A percentile compares a stretch with the other conserved stretches of the same genome.
Evolutionary conservation across 2,113 vertebrate species (phyloP).

Genomic region (Dermatemys mawii): DNA sequence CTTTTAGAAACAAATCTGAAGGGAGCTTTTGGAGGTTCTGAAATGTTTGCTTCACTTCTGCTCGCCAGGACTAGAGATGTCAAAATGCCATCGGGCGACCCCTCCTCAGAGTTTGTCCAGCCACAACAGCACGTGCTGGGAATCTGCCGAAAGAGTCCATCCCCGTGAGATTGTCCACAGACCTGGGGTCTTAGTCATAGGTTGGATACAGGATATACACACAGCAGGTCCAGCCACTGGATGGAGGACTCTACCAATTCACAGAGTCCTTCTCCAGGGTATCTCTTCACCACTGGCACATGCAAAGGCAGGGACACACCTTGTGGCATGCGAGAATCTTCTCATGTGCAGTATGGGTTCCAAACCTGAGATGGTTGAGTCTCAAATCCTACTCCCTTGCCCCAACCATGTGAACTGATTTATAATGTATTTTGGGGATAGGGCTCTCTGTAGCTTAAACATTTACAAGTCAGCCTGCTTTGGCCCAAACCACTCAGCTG

Average conservation of each 20-base stretch:
- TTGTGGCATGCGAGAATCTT: not conserved
- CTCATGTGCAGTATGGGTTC: not conserved
- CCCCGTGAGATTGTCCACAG: not conserved
- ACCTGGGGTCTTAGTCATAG: not conserved
- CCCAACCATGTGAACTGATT: not conserved
- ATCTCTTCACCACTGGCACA: not conserved
- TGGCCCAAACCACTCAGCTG: not conserved
- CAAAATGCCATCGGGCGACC: not conserved
- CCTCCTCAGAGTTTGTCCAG: not conserved
- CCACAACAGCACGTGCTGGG: not conserved
- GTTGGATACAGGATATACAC: not conserved
- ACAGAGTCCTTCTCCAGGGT: not conserved
- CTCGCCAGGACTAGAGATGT: not conserved
- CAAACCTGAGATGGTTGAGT: not conserved
- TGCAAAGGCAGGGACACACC: not conserved
- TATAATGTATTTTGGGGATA: not conserved
- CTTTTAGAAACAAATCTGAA: accelerated
- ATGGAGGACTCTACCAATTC: not conserved
- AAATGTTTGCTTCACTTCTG: not conserved
- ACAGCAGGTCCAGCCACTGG: not conserved
- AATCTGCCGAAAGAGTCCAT: not conserved
- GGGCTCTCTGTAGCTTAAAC: not conserved
- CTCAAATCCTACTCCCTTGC: not conserved
- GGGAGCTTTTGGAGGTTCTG: not conserved
- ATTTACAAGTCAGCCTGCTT: not conserved